Evolutionary conservation across 2,113 vertebrate species (phyloP).

Genomic region (Gadus macrocephalus): DNA sequence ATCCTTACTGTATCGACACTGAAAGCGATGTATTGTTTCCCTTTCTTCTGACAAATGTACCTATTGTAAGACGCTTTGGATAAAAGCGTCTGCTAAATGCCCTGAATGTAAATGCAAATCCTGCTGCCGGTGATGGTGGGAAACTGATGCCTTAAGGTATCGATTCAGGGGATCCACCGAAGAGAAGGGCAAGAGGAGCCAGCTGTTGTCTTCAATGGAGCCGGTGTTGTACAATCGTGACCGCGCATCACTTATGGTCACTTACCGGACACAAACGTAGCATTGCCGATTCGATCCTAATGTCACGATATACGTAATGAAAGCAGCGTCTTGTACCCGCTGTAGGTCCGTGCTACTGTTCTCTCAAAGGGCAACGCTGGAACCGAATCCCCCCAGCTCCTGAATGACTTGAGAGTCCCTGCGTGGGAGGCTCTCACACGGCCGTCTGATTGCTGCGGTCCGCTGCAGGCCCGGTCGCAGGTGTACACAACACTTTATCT

Average conservation of each 20-base stretch:
- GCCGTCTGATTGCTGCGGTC: constrained; percentile 59
- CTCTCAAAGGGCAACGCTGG: constrained; percentile 25
- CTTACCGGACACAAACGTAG: not conserved
- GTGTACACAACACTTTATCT: constrained; percentile 47
- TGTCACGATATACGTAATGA: constrained; percentile 1
- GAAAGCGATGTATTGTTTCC: too few species aligned
- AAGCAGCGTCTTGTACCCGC: constrained; percentile 18
- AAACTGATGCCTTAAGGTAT: too few species aligned
- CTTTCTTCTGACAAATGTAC: too few species aligned
- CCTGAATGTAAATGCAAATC: too few species aligned
- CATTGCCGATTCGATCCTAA: constrained; percentile 1
- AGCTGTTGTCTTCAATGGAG: constrained; percentile 6
- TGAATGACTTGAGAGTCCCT: constrained; percentile 44
- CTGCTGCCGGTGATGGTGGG: too few species aligned
- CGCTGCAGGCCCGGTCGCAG: constrained; percentile 27
- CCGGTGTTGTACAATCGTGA: too few species aligned
- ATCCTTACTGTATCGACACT: constrained; percentile 6
- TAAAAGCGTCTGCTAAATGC: too few species aligned
- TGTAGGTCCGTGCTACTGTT: not conserved
- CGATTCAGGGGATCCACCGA: too few species aligned
- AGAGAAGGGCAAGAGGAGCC: not conserved
- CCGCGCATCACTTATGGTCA: not conserved
- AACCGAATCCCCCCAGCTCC: constrained; percentile 34
- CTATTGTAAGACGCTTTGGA: too few species aligned
- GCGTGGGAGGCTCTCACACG: constrained; percentile 64